phyloP scores from a whole-genome alignment of 1,140 invertebrate species.

The Hylyphantes graminicola region DNA sequence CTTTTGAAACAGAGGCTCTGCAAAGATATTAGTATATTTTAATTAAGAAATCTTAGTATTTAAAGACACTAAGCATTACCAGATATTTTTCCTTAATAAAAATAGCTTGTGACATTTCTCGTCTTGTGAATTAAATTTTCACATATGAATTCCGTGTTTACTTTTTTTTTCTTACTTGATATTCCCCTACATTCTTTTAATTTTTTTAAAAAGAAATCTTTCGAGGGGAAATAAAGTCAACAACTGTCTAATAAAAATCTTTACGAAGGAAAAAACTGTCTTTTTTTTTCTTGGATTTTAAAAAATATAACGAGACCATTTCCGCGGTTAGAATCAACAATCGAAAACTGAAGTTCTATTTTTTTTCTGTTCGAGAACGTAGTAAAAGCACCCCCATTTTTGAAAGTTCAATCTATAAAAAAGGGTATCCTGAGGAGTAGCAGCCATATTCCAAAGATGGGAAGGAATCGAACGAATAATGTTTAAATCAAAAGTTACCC shows the following conservation, averaged over 20 bases:
- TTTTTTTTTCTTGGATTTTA: neutral
- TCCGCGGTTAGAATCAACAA: slow-evolving; percentile 48
- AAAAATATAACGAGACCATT: slow-evolving; percentile 10
- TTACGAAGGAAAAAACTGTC: neutral
- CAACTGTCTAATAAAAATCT: neutral
- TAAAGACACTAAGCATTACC: too few species aligned
- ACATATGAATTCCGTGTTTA: too few species aligned
- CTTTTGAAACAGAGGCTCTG: too few species aligned
- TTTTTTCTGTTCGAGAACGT: slow-evolving; percentile 23
- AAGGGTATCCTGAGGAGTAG: neutral
- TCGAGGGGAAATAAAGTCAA: too few species aligned
- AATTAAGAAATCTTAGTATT: too few species aligned
- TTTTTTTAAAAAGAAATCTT: too few species aligned
- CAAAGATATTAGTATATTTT: too few species aligned
- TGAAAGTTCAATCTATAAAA: neutral
- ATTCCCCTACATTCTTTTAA: too few species aligned
- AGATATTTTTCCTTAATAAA: too few species aligned
- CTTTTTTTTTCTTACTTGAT: too few species aligned
- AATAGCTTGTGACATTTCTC: too few species aligned
- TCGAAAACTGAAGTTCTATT: slow-evolving; percentile 33
- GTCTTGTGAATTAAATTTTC: too few species aligned
- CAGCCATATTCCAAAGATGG: slow-evolving; percentile 11
- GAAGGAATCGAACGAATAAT: slow-evolving; percentile 50
- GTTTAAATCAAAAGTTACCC: slow-evolving; percentile 59
- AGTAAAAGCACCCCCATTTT: slow-evolving; percentile 17